Conservation (phyloP, 2,888 invertebrate genomes). For the Chouioia cunea region DNA sequence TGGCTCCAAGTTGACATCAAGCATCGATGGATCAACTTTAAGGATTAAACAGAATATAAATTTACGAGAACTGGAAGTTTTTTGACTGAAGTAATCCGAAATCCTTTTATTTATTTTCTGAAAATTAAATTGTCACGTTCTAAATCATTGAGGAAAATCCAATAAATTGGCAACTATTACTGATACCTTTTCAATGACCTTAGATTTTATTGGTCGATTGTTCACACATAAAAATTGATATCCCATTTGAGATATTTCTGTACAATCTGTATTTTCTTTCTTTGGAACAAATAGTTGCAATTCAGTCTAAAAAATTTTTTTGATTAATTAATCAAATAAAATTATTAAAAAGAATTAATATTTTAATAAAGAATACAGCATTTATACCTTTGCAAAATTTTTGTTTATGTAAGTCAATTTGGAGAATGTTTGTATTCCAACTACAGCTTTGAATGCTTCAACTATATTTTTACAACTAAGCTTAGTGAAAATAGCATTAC, state of each 20-base stretch:
- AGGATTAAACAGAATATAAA: constrained; percentile 69
- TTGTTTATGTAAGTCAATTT: constrained; percentile 58
- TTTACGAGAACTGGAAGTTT: constrained; percentile 64
- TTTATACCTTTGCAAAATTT: constrained; percentile 52
- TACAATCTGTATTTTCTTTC: constrained; percentile 54
- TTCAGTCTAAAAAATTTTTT: constrained; percentile 47
- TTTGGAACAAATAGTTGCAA: constrained; percentile 62
- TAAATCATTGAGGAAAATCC: not conserved
- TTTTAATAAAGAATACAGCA: constrained; percentile 5
- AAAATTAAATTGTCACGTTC: constrained; percentile 53
- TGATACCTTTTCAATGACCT: constrained; percentile 72
- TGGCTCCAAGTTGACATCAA: constrained; percentile 75
- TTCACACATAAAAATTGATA: constrained; percentile 70
- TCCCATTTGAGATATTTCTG: constrained; percentile 52
- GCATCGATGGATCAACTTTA: constrained; percentile 64
- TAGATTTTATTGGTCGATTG: constrained; percentile 70
- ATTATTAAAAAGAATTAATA: constrained; percentile 15
- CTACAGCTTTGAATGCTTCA: constrained; percentile 62
- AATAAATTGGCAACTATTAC: constrained; percentile 3
- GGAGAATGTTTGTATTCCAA: constrained; percentile 58
- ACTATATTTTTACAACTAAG: constrained; percentile 60
- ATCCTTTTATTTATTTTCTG: constrained; percentile 69
- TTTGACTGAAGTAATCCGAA: constrained; percentile 63
- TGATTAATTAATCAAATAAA: constrained; percentile 6
- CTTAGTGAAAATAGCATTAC: constrained; percentile 70